These are phyloP conservation scores for Apamea monoglypha DNA, from an alignment of 2,888 invertebrate species.

Conservation along the genomic window DNA sequence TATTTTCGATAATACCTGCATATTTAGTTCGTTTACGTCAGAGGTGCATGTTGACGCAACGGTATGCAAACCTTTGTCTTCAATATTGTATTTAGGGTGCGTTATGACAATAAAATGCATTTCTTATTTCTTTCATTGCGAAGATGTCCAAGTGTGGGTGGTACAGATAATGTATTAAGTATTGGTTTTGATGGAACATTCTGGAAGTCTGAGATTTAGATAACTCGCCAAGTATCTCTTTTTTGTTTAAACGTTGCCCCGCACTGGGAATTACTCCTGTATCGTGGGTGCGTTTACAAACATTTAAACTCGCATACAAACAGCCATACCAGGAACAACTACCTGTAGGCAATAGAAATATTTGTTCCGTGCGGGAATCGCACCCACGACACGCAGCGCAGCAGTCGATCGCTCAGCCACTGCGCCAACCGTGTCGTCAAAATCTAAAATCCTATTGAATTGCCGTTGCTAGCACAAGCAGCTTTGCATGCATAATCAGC, in stretches of 20 bases:
- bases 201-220: neutral
- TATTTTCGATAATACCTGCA: constrained; percentile 10
- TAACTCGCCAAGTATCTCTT: neutral
- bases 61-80: constrained; percentile 14
- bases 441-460: neutral
- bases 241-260: too few relatives aligned
- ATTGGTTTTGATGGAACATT: neutral
- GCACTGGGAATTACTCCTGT: too few relatives aligned
- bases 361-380: too few relatives aligned
- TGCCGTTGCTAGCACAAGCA: neutral
- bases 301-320: too few relatives aligned
- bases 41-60: constrained; percentile 43
- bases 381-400: too few relatives aligned
- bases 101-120: constrained; percentile 13
- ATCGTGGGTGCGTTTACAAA: too few relatives aligned
- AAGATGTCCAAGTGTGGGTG: neutral
- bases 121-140: constrained; percentile 5
- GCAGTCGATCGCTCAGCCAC: too few relatives aligned
- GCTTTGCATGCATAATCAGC: neutral
- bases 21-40: constrained; percentile 45
- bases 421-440: too few relatives aligned
- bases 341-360: too few relatives aligned
- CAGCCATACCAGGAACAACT: too few relatives aligned
- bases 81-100: constrained; percentile 15
- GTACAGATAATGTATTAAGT: neutral